A percentile compares a stretch with the other conserved stretches of the same genome.
These are phyloP conservation scores for Metallyticus violacea DNA, from an alignment of 2,888 invertebrate species.

Conservation along the genomic window DNA sequence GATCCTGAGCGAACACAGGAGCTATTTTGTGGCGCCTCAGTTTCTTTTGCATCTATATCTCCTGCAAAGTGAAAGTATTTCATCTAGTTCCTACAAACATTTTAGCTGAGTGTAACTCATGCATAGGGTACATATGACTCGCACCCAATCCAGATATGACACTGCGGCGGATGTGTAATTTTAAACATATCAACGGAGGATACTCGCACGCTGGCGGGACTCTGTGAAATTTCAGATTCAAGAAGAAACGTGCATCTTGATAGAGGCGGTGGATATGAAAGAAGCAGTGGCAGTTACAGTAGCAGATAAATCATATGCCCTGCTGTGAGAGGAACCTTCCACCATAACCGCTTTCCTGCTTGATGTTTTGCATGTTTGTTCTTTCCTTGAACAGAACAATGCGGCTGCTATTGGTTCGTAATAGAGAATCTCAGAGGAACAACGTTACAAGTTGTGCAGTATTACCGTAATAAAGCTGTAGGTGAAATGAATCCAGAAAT, in stretches of 20 bases:
- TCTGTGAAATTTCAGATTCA: not conserved
- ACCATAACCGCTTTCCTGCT: not conserved
- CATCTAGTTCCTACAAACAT: too few species aligned
- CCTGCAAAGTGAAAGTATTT: too few species aligned
- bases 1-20: too few species aligned
- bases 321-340: not conserved
- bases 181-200: not conserved
- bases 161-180: not conserved
- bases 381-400: too few species aligned
- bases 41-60: too few species aligned
- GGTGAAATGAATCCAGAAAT: too few species aligned
- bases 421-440: not conserved
- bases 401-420: not conserved
- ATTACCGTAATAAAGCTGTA: too few species aligned
- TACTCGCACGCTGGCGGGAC: not conserved
- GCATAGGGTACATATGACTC: too few species aligned
- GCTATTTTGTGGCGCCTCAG: too few species aligned
- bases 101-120: too few species aligned
- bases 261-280: slow-evolving; percentile 6
- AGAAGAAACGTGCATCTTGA: slow-evolving; percentile 5
- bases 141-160: not conserved
- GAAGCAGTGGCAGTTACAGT: slow-evolving; percentile 2
- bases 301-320: slow-evolving; percentile 13
- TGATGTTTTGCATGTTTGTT: not conserved
- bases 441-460: not conserved